These are phyloP conservation scores for Agrenia bidenticulata DNA, from an alignment of 2,888 invertebrate genomes.

Conservation along the genomic window DNA sequence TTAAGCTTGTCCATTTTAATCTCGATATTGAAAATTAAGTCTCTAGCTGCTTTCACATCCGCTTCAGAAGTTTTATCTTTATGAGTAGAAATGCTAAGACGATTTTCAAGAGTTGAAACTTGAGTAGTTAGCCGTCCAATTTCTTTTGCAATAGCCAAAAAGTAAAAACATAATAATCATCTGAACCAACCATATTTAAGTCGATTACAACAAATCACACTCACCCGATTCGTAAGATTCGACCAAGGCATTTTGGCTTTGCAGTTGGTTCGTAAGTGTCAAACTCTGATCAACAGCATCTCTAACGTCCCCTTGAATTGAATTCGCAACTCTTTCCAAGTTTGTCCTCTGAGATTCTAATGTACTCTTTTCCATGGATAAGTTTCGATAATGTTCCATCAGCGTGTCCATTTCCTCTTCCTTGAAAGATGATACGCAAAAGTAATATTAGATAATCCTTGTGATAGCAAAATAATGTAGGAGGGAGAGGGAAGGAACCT, in stretches of 20 bases:
- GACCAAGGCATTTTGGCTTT: conserved; percentile 38
- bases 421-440: conserved; percentile 21
- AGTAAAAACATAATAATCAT: too few species aligned
- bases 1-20: conserved; percentile 44
- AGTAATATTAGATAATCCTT: too few species aligned
- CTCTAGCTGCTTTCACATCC: conserved; percentile 44
- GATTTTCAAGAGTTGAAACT: conserved; percentile 43
- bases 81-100: conserved; percentile 24
- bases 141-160: too few species aligned
- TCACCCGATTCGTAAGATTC: conserved; percentile 48
- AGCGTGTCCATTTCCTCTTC: conserved; percentile 49
- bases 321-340: conserved; percentile 43
- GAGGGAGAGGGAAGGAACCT: too few species aligned
- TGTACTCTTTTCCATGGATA: conserved; percentile 39
- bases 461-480: too few species aligned
- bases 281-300: conserved; percentile 44
- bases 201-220: conserved; percentile 9
- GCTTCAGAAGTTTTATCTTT: conserved; percentile 36
- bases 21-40: conserved; percentile 42
- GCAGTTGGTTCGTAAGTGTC: conserved; percentile 37
- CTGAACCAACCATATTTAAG: too few species aligned
- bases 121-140: conserved; percentile 42
- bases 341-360: conserved; percentile 42
- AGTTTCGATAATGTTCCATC: conserved; percentile 44
- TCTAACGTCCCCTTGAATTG: conserved; percentile 36